Evolutionary conservation across 2,797 vertebrate species (phyloP), one percentile per base, ranked within the genome.

Genomic region (Potorous gilbertii): DNA sequence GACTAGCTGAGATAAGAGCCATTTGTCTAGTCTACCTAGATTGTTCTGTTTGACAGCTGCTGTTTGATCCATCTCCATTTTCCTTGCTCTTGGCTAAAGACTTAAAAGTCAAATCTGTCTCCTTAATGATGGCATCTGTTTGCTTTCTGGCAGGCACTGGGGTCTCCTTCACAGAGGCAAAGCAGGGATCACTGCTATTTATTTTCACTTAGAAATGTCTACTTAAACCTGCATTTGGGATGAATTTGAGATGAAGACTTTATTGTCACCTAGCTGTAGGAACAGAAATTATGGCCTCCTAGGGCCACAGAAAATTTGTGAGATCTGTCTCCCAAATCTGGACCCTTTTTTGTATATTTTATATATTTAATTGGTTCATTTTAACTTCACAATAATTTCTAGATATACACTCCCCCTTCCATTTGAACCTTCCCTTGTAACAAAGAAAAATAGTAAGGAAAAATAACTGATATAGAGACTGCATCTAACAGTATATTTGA

Each of bases 71-170:
- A 55, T 90, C 52, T 90, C 90, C 90, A 90, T 90, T 90, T 90
- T 55, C 90, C 52, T 90, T 90, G 90, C 90, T 55, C 52, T 52
- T 90, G 29, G 90, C 52, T 90, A 90, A 90, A 90, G 50, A n/a
- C 52, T 90, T 90, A 90, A 90, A 90, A 90, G 52, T 90, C 52
- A 90, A 55, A 90, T 90, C 29, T 55, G 28, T 90, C 90, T 90
- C 29, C 90, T 29, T 12, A 55, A 54, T 90, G 90, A 54, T n/a
- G 34, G 90, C 90, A 90, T 90, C 52, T 55, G 90, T 90, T 90
- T 90, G 12, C 90, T 46, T 90, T 55, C 34, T 90, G 90, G 90
- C 52, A 90, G 90, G 31, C 52, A 87, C 40, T 46, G 74, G 74
- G 40, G 40, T 87, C 74, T 87, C 40, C 40, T 87, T 81, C n/a